Base-by-base conservation (phyloP, 2,888 invertebrate species). In the Anodontia alba region DNA sequence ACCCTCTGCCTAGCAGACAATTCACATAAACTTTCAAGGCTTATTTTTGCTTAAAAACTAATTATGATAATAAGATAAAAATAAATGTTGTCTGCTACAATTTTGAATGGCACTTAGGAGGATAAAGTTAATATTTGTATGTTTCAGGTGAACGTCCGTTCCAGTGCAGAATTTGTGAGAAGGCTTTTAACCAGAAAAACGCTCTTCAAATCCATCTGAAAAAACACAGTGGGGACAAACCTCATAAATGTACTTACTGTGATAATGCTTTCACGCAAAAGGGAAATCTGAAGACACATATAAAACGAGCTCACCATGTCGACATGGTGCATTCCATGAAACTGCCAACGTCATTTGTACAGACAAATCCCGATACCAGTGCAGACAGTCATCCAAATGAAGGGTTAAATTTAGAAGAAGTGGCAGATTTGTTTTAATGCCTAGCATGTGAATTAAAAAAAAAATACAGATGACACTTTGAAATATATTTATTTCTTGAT, bases 171-270 rank as follows among this genome's bases (percentile, higher is more conserved):
- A 84, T 92, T 8, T 94, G 94, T 86, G 73, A 86, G 23, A 93
- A 93, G 79, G 90, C 93, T 7, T 94, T 94, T 88, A 94, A 94
- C 85, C 94, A 94, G 91, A 94, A 93, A 87, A 94, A 94, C 84
- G 93, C 94, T 0, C 90, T 94, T 49, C 92, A 92, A 81, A 91
- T 94, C 42, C 94, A 94, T 82, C 81, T 93, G 80, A 91, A 93
- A 85, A 92, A 93, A 75, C 94, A 94, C 88, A 92, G 90, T 38
- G 94, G 93, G 5, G 92, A 92, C 72, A 88, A 89, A 54, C 93
- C 93, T 0, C 92, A 94, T 86, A 87, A 88, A 72, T 94, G 94
- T 88, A 84, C 88, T n/a, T 93, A 94, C 87, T 94, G 94, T 90
- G 82, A 86, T 23, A 86, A 88, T 42, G 88, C 91, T 10, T 94